Base-by-base conservation (phyloP, 2,797 vertebrate genomes). In the Myotis findleyi region DNA sequence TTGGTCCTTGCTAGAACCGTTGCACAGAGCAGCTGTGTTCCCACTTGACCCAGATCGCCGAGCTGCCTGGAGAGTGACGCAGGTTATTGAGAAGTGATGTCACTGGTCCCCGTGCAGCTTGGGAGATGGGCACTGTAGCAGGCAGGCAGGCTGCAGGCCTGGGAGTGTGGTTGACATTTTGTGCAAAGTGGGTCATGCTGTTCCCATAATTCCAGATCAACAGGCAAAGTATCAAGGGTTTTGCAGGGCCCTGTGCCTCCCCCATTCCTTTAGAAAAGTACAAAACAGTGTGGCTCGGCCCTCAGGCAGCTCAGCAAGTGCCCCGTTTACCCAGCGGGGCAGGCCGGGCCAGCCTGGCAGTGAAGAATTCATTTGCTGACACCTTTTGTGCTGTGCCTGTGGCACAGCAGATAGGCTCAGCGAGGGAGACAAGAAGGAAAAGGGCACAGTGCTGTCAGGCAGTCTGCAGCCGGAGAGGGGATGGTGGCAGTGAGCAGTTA, bases 11-110 rank as follows among this genome's bases (percentile, higher is more conserved):
- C 69, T 59, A 44, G 79, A 87, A 80, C 96, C 66, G 3, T 92
- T 94, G 86, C 44, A 66, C 41, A 83, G 64, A 95, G 80, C 71
- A 90, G 71, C 89, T 87, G 73, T 95, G 91, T 91, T 97, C 79
- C 51, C 83, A 73, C 38, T 33, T 75, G 88, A 62, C 79, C 64
- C 13, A 21, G 71, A 71, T 49, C 6, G 0, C 71, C 27, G 2
- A 13, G 69, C 95, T 49, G 38, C 80, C 44, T 16, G 27, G 17
- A 51, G 76, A 25, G 44, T 57, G 55, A 71, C 59, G 44, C 1
- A 3, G 64, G 64, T 57, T n/a, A 55, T 59, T 73, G 71, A 91
- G 66, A 79, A 89, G 79, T 76, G 68, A 89, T 23, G 18, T 91
- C 77, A 79, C n/a, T 18, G 27, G 53, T 23, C 73, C 68, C 38